Evolutionary conservation across 2,797 vertebrate genomes (phyloP).

Genomic region (Xiphorhynchus erythropygius): DNA sequence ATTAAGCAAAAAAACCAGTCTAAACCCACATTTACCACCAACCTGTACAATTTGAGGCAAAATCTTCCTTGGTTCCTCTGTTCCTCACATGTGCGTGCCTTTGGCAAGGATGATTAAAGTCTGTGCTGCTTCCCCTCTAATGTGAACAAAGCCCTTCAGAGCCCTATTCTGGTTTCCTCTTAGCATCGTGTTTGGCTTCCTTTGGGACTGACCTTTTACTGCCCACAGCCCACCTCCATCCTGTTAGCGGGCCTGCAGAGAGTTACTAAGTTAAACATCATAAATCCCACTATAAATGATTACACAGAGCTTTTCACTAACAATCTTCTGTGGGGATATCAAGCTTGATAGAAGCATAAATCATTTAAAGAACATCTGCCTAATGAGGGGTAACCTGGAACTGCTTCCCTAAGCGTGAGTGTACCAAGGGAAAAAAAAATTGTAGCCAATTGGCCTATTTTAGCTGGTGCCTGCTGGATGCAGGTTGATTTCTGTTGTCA

Average conservation of each 20-base stretch:
- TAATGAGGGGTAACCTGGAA: conserved; percentile 68
- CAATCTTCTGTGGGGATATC: conserved; percentile 67
- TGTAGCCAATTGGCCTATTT: background rate
- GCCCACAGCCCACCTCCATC: conserved; percentile 58
- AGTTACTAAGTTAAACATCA: conserved; percentile 66
- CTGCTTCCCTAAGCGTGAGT: conserved; percentile 37
- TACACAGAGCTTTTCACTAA: conserved; percentile 72
- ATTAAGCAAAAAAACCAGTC: background rate
- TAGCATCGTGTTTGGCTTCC: conserved; percentile 70
- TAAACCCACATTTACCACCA: background rate
- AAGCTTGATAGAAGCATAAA: conserved; percentile 68
- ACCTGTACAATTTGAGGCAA: background rate
- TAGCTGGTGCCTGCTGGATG: background rate
- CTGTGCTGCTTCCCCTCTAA: conserved; percentile 39
- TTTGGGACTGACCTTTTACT: conserved; percentile 61
- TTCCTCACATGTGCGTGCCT: background rate
- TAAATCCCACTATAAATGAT: conserved; percentile 73
- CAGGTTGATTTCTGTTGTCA: background rate
- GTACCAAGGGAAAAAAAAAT: background rate
- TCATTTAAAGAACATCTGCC: conserved; percentile 68
- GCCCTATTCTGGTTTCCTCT: conserved; percentile 43
- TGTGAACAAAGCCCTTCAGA: conserved; percentile 35
- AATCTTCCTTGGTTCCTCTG: background rate
- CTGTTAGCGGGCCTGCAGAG: conserved; percentile 53
- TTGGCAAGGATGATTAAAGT: conserved; percentile 44